These are phyloP conservation scores for Antigone vipio DNA, from an alignment of 2,113 vertebrate genomes.

Conservation along the genomic window DNA sequence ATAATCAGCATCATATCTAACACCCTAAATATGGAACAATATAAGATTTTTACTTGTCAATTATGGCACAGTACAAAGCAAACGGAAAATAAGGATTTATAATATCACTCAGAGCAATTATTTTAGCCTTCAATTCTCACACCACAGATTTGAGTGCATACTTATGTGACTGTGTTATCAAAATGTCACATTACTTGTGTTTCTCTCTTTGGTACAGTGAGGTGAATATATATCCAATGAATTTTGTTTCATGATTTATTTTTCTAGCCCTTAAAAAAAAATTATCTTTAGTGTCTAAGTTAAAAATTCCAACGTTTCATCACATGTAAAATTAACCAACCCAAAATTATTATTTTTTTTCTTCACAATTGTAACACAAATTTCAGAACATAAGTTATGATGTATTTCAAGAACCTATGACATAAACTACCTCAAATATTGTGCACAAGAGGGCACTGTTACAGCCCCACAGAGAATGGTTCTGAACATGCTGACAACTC, in stretches of 20 bases:
- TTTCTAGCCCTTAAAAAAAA: background rate
- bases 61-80: background rate
- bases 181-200: background rate
- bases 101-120: background rate
- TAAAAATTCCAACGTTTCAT: background rate
- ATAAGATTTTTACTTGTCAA: background rate
- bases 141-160: background rate
- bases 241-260: background rate
- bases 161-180: background rate
- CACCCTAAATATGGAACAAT: background rate
- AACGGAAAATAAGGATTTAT: background rate
- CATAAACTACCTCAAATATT: background rate
- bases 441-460: slow-evolving; percentile 10
- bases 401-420: background rate
- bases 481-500: background rate
- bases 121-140: background rate
- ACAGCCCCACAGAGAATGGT: background rate
- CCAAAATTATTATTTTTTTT: background rate
- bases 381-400: background rate
- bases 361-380: background rate
- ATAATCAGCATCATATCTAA: background rate
- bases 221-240: background rate
- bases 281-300: background rate
- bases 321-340: background rate
- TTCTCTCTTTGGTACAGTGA: background rate